A percentile compares a stretch with the other conserved stretches of the same genome.
These are phyloP conservation scores for Cyrtonyx montezumae DNA, from an alignment of 2,113 vertebrate species.

Conservation along the genomic window DNA sequence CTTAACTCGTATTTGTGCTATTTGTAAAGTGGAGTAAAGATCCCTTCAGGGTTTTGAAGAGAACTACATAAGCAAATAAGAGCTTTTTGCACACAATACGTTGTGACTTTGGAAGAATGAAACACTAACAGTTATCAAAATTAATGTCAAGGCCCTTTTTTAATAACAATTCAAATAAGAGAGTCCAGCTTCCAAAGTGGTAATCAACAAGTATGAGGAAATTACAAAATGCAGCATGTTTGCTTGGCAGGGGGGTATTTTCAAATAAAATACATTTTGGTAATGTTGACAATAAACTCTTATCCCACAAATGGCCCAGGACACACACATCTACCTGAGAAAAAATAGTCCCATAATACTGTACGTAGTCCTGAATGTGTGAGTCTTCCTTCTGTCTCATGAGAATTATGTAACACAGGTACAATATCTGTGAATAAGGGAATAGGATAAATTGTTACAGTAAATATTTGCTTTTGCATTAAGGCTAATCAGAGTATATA, in stretches of 20 bases:
- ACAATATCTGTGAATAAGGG: neutral
- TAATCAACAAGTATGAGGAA: neutral
- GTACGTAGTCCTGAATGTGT: neutral
- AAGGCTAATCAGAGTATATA: neutral
- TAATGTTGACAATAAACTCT: neutral
- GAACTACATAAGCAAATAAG: neutral
- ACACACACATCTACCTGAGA: neutral
- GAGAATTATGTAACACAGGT: neutral
- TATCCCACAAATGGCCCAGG: neutral
- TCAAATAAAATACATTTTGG: neutral
- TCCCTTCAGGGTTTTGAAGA: neutral
- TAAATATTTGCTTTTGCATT: neutral
- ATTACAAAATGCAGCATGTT: neutral
- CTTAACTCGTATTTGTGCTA: neutral
- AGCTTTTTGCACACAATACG: neutral
- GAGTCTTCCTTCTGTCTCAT: neutral
- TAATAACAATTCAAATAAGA: neutral
- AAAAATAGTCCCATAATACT: neutral
- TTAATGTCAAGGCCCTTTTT: neutral
- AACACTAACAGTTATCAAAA: neutral
- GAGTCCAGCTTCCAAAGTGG: neutral
- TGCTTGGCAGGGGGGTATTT: neutral
- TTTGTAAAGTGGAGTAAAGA: neutral
- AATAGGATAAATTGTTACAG: neutral
- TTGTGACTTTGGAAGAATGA: neutral